phyloP scores from a whole-genome alignment of 1,140 invertebrate species.

The Aphelinus certus region DNA sequence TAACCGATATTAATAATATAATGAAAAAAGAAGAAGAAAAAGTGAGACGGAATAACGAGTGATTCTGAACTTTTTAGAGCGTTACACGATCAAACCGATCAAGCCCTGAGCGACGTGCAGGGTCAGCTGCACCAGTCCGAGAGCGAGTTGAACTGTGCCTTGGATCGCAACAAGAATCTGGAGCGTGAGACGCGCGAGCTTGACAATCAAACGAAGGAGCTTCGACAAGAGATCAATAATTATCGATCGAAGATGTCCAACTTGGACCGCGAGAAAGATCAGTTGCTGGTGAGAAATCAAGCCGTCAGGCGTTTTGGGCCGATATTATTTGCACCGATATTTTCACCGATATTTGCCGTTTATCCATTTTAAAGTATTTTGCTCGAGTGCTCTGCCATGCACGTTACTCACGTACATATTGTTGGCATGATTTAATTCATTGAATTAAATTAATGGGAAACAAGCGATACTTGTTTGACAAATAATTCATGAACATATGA shows the following conservation, averaged over 20 bases:
- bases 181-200: slow-evolving; percentile 68
- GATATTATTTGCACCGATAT: too few species aligned
- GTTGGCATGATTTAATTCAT: too few species aligned
- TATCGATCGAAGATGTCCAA: slow-evolving; percentile 66
- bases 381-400: too few species aligned
- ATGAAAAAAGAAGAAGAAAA: background rate
- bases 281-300: slow-evolving; percentile 63
- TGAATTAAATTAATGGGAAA: too few species aligned
- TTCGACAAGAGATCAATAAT: slow-evolving; percentile 69
- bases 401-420: too few species aligned
- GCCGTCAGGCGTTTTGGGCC: background rate
- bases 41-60: background rate
- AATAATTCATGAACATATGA: too few species aligned
- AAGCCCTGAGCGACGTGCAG: slow-evolving; percentile 68
- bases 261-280: slow-evolving; percentile 71
- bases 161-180: slow-evolving; percentile 65
- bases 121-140: slow-evolving; percentile 67
- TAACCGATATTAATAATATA: background rate
- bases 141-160: slow-evolving; percentile 66
- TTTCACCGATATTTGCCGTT: too few species aligned
- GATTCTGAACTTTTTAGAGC: slow-evolving; percentile 58
- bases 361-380: too few species aligned
- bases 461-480: too few species aligned
- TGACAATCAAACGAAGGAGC: slow-evolving; percentile 66
- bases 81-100: slow-evolving; percentile 71